Base-by-base conservation (phyloP, 2,113 vertebrate genomes). In the Tyrannus savana region DNA sequence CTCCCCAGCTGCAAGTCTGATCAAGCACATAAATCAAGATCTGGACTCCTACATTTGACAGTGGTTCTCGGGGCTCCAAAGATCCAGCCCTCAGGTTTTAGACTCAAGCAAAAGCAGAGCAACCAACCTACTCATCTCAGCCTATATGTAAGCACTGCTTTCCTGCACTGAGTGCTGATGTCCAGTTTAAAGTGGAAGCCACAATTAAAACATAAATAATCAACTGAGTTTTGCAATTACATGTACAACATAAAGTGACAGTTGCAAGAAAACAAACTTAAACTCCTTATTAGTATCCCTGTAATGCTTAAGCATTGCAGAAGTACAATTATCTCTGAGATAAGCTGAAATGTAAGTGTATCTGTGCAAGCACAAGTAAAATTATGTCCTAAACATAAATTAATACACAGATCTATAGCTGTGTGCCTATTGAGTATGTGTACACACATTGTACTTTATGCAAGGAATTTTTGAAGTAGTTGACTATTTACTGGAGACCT, bases 351-450 rank as follows among this genome's bases (percentile, higher is more conserved):
- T 72, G 67, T 4, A 58, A 62, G 63, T 2, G 5, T 58, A 63
- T 47, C 66, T 49, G 30, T 5, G 6, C 31, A 87, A 87, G 22
- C 31, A 73, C 18, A 80, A 2, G 1, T 41, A 56, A 73, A 90
- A 79, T 37, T 55, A 47, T 33, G 18, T 55, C 56, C 56, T 80
- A 52, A 58, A 81, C 8, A 2, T 14, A 44, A 82, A 6, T 5
- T 80, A 89, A 63, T 7, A 74, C 37, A 58, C 25, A 74, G 41
- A 44, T 50, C 27, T 53, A 33, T 3, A 69, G 52, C 22, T 31
- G 13, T 41, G 17, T 49, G 50, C 11, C 56, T 53, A 62, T 6
- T 2, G 1, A 72, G 41, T 17, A 85, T 16, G 11, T 0, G 0
- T 27, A 89, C 14, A 59, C 24, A 74, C 6, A 49, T 10, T 2